Conservation (phyloP, 2,797 vertebrate species). For the Falco rusticolus region DNA sequence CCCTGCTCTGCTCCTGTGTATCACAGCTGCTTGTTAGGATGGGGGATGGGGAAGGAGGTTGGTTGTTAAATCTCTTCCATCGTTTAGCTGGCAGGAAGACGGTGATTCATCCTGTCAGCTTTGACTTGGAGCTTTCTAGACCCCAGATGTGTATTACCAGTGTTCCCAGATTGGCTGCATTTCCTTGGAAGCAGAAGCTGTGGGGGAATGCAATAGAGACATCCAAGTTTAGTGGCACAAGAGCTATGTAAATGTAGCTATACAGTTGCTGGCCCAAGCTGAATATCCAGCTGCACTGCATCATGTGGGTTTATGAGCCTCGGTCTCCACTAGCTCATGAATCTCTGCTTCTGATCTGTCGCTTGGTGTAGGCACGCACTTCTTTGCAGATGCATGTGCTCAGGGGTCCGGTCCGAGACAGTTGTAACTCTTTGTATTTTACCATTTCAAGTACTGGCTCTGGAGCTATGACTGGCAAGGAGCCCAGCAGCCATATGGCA, state of each 20-base stretch:
- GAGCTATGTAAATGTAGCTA: conserved; percentile 8
- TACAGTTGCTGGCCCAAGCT: background rate
- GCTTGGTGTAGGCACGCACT: background rate
- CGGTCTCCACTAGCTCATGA: background rate
- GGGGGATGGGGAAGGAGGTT: background rate
- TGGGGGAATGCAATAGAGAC: background rate
- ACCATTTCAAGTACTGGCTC: background rate
- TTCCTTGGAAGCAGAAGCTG: conserved; percentile 41
- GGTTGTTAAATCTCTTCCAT: background rate
- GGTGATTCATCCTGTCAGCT: conserved; percentile 3
- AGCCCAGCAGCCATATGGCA: background rate
- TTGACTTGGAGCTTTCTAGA: conserved; percentile 32
- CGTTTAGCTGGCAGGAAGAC: background rate
- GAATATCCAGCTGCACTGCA: conserved; percentile 46
- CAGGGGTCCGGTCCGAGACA: background rate
- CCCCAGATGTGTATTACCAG: conserved; percentile 22
- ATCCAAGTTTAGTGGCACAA: background rate
- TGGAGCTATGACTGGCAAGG: background rate
- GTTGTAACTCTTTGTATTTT: background rate
- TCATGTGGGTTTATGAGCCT: conserved; percentile 48
- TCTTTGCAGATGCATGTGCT: background rate
- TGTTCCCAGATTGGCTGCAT: background rate
- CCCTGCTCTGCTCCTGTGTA: background rate
- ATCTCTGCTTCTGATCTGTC: conserved; percentile 31
- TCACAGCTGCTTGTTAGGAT: background rate